Conservation (phyloP, 23 tunicate species). For the Ciona savignyi region DNA sequence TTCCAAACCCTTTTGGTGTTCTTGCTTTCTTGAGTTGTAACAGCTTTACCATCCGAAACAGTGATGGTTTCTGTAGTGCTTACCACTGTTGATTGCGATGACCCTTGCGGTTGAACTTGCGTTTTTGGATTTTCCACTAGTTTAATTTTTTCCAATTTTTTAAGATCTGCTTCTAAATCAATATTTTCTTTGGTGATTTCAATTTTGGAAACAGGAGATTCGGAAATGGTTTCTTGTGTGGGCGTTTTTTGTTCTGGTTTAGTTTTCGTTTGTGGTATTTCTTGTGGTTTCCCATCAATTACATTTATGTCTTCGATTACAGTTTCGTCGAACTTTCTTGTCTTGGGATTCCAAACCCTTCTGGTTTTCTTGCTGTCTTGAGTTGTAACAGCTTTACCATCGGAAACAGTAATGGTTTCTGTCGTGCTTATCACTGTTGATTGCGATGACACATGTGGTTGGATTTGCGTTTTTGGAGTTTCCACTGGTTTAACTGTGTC, state of each 20-base stretch:
- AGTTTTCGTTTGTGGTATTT: not conserved
- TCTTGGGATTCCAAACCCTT: constrained; percentile 55
- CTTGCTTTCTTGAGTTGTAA: not conserved
- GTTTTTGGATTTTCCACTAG: not conserved
- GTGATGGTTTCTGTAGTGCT: not conserved
- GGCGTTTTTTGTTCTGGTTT: not conserved
- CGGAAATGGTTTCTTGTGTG: not conserved
- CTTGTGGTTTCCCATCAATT: not conserved
- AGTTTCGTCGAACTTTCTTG: constrained; percentile 24
- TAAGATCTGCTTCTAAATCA: not conserved
- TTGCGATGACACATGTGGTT: not conserved
- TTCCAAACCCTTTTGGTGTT: constrained; percentile 30
- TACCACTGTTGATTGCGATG: not conserved
- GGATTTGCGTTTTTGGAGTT: not conserved
- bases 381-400: not conserved
- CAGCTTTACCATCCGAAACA: not conserved
- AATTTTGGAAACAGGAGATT: not conserved
- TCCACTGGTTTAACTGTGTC: not conserved
- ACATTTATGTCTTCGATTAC: constrained; percentile 13
- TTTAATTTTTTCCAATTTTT: not conserved
- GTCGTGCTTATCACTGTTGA: not conserved
- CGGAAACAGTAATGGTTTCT: not conserved
- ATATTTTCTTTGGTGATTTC: not conserved
- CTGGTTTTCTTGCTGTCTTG: constrained; percentile 15
- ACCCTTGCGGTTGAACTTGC: not conserved